Base-by-base conservation (phyloP, 2,113 vertebrate species). In the Chunga burmeisteri region DNA sequence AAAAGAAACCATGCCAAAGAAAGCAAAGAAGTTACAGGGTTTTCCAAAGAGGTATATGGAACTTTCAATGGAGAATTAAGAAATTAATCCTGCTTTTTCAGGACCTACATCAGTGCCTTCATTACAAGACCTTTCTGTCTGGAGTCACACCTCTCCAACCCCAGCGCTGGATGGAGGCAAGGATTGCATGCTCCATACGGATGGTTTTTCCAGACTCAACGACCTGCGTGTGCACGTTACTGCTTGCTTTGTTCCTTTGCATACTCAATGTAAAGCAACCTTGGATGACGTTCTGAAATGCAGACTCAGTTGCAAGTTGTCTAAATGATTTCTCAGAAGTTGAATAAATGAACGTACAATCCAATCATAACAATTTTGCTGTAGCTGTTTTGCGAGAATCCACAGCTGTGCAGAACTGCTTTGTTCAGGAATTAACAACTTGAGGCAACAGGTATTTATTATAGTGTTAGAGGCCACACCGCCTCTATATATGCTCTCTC, bases 161-260 rank as follows among this genome's bases (percentile, higher is more conserved):
- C 9, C 77, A 7, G 86, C 5, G 72, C 18, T 12, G 29, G 32
- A 5, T 2, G n/a, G 17, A 34, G 17, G 32, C 17, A 5, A 9
- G 20, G 16, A 0, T 9, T 30, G 18, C 1, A 0, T 1, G 10
- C 11, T 34, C 17, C 20, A 4, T 0, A 2, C 22, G 2, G 53
- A 19, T 1, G n/a, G 1, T 0, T 10, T 17, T 25, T 15, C 32
- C 79, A 9, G 56, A 50, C 16, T 7, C 42, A 22, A 0, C 1
- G 5, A 3, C 13, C 36, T 23, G 23, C 30, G 47, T 1, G 2
- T 3, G 49, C 26, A 5, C 67, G 5, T 16, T 12, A 6, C 16
- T 6, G 52, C 34, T 5, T 8, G 22, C 27, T 17, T 7, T 9
- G 25, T 1, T 11, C 12, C 59, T 71, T 16, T 0, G 17, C 26